Base-by-base conservation (phyloP, 2,797 vertebrate species). In the Sitta carolinensis region DNA sequence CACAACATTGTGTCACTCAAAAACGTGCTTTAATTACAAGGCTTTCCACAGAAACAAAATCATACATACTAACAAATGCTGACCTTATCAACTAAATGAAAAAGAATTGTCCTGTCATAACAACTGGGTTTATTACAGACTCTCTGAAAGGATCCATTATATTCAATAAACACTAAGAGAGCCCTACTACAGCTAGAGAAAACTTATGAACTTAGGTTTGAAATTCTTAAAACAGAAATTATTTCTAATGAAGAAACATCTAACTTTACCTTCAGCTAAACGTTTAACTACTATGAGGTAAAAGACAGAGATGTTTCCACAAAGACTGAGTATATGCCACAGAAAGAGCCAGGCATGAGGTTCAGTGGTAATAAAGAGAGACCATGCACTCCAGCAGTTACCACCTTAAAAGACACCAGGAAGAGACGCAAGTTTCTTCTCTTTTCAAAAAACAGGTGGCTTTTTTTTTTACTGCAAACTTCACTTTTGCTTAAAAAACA, bases 61-160 rank as follows among this genome's bases (percentile, higher is more conserved):
- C 57, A 54, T 18, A 18, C 10, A 74, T 30, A 68, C 64, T 76
- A 81, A 94, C 40, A 89, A 96, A 94, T 21, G 61, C 30, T 64
- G 92, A 93, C 40, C 79, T 94, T 96, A 85, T 74, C 68, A 96
- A 90, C 70, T 66, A 62, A 77, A 84, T 57, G 42, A 92, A 95
- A 73, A 34, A 61, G 64, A 91, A 61, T 2, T 15, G 19, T 63
- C 47, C 29, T 93, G 64, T 74, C 84, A 26, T 63, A 94, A 90
- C 34, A 92, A 91, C 32, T 43, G 68, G 16, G 17, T 82, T 57
- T 59, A 74, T 36, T 61, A 88, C 16, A 90, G 47, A 73, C 13
- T 38, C 19, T 48, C 64, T 42, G 30, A 89, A 55, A 92, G 85
- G 48, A 55, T 47, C 20, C 45, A 63, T 47, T 66, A 45, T 18